Evolutionary conservation across 2,888 invertebrate species (phyloP).

Genomic region (Notodonta dromedarius): DNA sequence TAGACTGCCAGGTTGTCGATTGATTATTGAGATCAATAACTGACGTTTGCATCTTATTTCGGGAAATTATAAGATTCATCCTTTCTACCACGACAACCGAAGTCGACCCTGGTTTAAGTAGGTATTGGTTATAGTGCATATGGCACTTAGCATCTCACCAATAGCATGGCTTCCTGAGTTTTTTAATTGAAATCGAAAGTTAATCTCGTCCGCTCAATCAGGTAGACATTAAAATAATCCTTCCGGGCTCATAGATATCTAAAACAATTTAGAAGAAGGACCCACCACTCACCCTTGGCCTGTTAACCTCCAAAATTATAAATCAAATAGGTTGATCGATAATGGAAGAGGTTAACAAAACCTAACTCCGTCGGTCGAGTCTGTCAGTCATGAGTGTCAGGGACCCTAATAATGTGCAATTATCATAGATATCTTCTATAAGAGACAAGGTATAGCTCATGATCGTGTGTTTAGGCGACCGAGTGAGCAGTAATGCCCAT

Average conservation of each 20-base stretch:
- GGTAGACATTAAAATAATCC: neutral
- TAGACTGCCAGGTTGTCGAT: neutral
- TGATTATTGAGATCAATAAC: neutral
- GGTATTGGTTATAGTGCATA: too few relatives aligned
- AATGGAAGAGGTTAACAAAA: too few relatives aligned
- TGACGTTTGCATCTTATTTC: too few relatives aligned
- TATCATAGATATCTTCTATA: conserved; percentile 8
- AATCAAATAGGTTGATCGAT: too few relatives aligned
- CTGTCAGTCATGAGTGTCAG: too few relatives aligned
- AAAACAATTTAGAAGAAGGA: too few relatives aligned
- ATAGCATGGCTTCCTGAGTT: too few relatives aligned
- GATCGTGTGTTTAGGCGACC: conserved; percentile 28
- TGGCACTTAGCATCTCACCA: too few relatives aligned
- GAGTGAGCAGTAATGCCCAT: conserved; percentile 51
- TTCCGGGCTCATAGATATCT: conserved; percentile 6
- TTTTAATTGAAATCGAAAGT: neutral
- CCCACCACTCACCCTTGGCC: too few relatives aligned
- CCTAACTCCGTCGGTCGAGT: too few relatives aligned
- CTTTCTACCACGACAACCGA: neutral
- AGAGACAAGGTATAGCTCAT: conserved; percentile 29
- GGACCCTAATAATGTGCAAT: too few relatives aligned
- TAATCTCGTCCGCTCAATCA: neutral
- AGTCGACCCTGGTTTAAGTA: neutral
- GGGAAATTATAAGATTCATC: neutral
- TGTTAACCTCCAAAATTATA: too few relatives aligned